Evolutionary conservation across 1,140 invertebrate species (phyloP).

Genomic region (Musca domestica): DNA sequence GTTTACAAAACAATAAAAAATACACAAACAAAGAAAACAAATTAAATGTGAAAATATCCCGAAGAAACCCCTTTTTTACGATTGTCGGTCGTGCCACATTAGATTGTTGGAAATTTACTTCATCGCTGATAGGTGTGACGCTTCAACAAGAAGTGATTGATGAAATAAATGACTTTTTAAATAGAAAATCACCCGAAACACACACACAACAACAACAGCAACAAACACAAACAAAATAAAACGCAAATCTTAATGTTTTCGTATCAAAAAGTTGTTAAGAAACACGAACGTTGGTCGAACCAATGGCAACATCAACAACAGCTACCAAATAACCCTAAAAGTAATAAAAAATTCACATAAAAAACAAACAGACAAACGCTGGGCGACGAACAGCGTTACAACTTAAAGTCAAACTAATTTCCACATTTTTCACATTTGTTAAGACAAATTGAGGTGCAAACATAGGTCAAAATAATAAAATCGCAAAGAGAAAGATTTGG

Average conservation of each 20-base stretch:
- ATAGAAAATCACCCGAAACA: too few species aligned
- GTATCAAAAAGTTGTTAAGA: not conserved
- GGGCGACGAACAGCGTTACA: not conserved
- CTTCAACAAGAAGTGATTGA: constrained; percentile 14
- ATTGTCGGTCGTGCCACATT: too few species aligned
- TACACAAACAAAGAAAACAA: not conserved
- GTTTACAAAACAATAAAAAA: not conserved
- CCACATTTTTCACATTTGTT: constrained; percentile 54
- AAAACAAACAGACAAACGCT: constrained; percentile 2
- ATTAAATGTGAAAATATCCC: not conserved
- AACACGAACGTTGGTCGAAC: too few species aligned
- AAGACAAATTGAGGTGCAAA: constrained; percentile 54
- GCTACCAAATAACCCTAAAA: not conserved
- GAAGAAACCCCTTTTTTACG: not conserved
- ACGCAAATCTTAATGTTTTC: constrained; percentile 19
- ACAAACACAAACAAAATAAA: not conserved
- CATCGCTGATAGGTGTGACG: constrained; percentile 19
- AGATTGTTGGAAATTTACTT: too few species aligned
- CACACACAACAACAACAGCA: too few species aligned
- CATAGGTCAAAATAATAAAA: constrained; percentile 54
- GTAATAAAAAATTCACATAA: constrained; percentile 18
- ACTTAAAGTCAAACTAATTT: constrained; percentile 42
- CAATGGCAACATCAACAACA: not conserved
- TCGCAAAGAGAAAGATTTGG: constrained; percentile 3
- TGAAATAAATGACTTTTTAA: not conserved